Evolutionary conservation across 2,888 invertebrate species (phyloP).

Genomic region (Caenorhabditis panamensis): DNA sequence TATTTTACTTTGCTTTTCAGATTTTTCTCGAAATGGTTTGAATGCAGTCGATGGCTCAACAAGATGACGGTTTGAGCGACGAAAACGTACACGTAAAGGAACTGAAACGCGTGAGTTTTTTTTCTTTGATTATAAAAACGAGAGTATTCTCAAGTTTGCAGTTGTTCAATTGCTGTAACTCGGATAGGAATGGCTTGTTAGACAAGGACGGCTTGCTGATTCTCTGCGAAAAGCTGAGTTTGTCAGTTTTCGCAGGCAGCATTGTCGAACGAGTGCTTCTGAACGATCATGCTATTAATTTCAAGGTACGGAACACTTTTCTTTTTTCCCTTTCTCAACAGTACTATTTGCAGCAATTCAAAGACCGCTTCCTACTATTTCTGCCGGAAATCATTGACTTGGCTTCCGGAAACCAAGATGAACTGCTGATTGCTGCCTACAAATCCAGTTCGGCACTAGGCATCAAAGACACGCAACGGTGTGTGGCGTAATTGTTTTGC

Average conservation of each 20-base stretch:
- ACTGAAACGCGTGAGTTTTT: conserved; percentile 66
- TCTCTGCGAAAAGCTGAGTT: conserved; percentile 69
- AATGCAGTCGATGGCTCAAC: conserved; percentile 64
- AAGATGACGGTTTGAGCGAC: conserved; percentile 68
- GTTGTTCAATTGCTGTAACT: conserved; percentile 71
- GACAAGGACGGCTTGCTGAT: conserved; percentile 60
- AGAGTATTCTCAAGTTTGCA: conserved; percentile 37
- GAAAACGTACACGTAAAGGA: conserved; percentile 74
- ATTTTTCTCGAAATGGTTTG: conserved; percentile 58
- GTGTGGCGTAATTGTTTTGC: conserved; percentile 30
- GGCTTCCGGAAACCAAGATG: conserved; percentile 70
- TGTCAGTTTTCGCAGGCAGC: conserved; percentile 65
- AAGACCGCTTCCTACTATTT: conserved; percentile 72
- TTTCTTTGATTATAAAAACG: no score
- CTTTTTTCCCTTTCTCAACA: background rate
- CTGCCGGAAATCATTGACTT: conserved; percentile 75
- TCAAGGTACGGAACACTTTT: conserved; percentile 58
- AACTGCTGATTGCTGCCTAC: conserved; percentile 62
- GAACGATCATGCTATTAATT: conserved; percentile 64
- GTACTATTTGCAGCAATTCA: conserved; percentile 68
- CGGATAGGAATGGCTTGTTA: conserved; percentile 66
- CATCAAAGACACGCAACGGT: conserved; percentile 65
- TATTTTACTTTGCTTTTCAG: conserved; percentile 11
- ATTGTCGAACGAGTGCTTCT: conserved; percentile 67
- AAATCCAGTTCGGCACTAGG: conserved; percentile 63